Base-by-base conservation (phyloP, 2,888 invertebrate species). In the Cremastobaeus sp. region DNA sequence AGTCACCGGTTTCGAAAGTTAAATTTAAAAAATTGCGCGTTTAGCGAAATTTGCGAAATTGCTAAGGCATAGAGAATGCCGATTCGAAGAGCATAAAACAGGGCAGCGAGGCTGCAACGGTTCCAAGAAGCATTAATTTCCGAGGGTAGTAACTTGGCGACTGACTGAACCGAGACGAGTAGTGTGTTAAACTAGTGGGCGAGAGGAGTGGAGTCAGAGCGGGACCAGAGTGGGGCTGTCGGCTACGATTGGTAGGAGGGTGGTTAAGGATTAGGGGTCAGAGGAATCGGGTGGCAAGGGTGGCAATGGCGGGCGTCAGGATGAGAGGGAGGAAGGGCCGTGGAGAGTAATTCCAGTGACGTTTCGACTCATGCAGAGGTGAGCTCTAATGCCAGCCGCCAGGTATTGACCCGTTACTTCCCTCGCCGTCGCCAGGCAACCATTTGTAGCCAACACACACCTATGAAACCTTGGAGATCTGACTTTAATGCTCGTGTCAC, bases 401-500 rank as follows among this genome's bases (percentile, higher is more conserved):
- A 85, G 86, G 86, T 87, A 87, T 87, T 87, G 87, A 87, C 87
- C 87, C 86, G 87, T 86, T 77, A 83, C 86, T 80, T 85, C 84
- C 85, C 85, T 80, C 81, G 77, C 78, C 76, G 86, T 87, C 81
- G 79, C 87, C 80, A 82, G 80, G 87, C 85, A 87, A 87, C 87
- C 82, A 81, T 83, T 85, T 83, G 85, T 83, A 84, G 80, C 86
- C 85, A 86, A 87, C 86, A 86, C 85, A 86, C 86, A 86, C 85
- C 85, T 86, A 84, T 81, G 82, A 83, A 86, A 86, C 87, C 87
- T 87, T 87, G 87, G 86, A 87, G 86, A 87, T 87, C 84, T 86
- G 85, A 85, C 85, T 86, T 84, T 81, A 80, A 79, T 82, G 69
- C 71, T 60, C 69, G 65, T 57, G 57, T 45, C 71, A 48, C 17